These are phyloP conservation scores for Sarcophaga peregrina DNA, from an alignment of 1,140 invertebrate species.

Conservation along the genomic window DNA sequence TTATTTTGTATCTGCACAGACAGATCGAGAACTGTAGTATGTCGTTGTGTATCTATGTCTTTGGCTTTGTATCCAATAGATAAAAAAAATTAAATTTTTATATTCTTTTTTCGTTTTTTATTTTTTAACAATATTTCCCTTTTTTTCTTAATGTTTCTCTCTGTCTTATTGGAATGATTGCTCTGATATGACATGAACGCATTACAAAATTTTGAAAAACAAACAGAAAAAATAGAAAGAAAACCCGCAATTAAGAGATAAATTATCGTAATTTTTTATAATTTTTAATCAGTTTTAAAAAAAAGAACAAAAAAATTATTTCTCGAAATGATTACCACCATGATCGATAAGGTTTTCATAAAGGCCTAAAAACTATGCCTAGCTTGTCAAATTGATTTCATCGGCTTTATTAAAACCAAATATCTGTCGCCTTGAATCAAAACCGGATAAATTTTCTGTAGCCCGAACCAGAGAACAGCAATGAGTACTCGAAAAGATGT, in stretches of 20 bases:
- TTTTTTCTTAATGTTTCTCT: no score
- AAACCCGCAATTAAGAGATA: constrained; percentile 21
- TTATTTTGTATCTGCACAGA: background rate
- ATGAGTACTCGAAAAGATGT: no score
- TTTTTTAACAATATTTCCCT: background rate
- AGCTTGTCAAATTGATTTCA: no score
- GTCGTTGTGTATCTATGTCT: background rate
- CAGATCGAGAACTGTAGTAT: no score
- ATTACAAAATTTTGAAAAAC: background rate
- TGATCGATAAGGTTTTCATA: background rate
- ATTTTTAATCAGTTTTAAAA: background rate
- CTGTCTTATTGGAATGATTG: background rate
- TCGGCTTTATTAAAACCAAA: no score
- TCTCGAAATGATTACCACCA: background rate
- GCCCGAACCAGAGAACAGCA: no score
- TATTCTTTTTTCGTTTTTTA: background rate
- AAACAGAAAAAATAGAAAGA: background rate
- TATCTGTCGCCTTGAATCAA: no score
- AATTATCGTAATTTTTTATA: background rate
- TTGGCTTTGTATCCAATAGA: background rate
- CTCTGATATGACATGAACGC: background rate
- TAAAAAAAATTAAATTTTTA: constrained; percentile 8
- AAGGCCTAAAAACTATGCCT: no score
- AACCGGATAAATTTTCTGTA: no score
- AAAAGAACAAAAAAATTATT: background rate